These are phyloP conservation scores for Cassiopea andromeda DNA, from an alignment of 30 jellyfish, hydroid and myxozoan species.

Conservation along the genomic window DNA sequence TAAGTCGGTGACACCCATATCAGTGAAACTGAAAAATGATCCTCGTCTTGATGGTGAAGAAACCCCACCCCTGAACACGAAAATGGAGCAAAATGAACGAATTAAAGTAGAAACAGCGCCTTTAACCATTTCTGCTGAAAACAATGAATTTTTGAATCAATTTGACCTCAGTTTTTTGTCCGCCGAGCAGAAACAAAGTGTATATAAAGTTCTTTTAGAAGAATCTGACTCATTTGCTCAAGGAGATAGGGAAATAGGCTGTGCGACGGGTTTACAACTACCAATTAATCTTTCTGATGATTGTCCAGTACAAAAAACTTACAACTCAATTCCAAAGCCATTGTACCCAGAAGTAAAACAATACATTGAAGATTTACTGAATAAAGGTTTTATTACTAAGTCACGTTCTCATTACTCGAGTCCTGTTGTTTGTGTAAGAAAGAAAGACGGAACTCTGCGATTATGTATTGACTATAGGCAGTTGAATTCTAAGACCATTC, in stretches of 20 bases:
- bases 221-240: neutral
- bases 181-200: neutral
- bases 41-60: neutral
- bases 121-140: neutral
- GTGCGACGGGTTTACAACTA: slow-evolving; percentile 35
- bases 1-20: neutral
- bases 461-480: slow-evolving; percentile 44
- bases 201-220: neutral
- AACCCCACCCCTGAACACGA: neutral
- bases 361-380: slow-evolving; percentile 30
- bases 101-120: neutral
- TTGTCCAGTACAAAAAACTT: slow-evolving; percentile 24
- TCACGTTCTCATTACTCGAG: slow-evolving; percentile 8
- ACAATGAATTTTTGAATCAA: neutral
- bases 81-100: neutral
- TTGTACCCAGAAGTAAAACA: slow-evolving; percentile 41
- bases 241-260: slow-evolving; percentile 28
- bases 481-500: slow-evolving; percentile 34
- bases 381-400: slow-evolving; percentile 1
- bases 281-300: slow-evolving; percentile 12
- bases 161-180: neutral
- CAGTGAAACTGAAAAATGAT: neutral
- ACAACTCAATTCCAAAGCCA: slow-evolving; percentile 24
- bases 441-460: slow-evolving; percentile 42
- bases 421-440: too few species aligned